phyloP scores from a whole-genome alignment of 2,113 vertebrate species.

The Artemisiospiza belli region DNA sequence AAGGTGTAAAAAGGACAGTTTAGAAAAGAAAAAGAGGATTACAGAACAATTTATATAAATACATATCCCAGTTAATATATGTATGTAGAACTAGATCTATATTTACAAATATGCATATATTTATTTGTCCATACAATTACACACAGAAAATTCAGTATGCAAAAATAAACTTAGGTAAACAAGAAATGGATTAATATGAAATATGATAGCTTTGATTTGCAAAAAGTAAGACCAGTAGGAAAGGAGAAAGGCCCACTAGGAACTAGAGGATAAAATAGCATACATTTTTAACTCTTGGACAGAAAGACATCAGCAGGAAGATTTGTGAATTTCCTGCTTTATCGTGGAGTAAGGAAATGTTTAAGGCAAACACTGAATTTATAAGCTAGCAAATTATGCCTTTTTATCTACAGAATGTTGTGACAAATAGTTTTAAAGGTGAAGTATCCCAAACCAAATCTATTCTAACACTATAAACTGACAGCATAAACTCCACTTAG shows the following conservation, averaged over 20 bases:
- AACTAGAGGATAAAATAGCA: not conserved
- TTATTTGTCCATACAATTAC: not conserved
- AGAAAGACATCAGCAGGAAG: not conserved
- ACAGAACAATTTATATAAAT: not conserved
- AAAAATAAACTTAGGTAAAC: not conserved
- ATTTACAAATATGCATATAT: not conserved
- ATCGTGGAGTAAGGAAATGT: not conserved
- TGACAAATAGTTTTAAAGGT: not conserved
- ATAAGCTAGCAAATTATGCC: not conserved
- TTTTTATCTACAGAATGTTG: not conserved
- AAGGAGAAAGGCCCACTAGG: not conserved
- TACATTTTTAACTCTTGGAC: not conserved
- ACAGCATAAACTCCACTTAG: not conserved
- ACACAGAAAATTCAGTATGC: not conserved
- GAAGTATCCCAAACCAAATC: not conserved
- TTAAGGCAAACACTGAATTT: not conserved
- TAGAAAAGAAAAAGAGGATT: not conserved
- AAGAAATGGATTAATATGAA: not conserved
- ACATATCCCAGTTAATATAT: not conserved
- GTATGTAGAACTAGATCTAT: not conserved
- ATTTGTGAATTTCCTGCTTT: not conserved
- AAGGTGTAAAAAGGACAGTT: not conserved
- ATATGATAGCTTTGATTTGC: not conserved
- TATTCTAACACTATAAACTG: not conserved
- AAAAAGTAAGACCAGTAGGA: not conserved